Evolutionary conservation across 2,113 vertebrate genomes (phyloP).

Genomic region (Spilogale gracilis): DNA sequence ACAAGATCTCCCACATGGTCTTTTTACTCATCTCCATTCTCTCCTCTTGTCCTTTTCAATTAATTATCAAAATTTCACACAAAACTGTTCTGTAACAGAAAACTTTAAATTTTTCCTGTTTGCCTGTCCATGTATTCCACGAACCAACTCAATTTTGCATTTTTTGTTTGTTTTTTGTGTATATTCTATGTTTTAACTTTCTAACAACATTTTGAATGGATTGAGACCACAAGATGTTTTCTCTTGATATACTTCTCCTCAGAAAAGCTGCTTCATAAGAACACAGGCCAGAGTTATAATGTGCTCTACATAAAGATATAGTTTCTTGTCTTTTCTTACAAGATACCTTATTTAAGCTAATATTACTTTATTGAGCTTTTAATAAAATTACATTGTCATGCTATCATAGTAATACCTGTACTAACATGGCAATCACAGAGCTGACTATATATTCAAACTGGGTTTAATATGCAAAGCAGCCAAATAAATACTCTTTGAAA

Average conservation of each 20-base stretch:
- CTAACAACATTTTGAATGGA: background rate
- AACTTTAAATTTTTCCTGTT: background rate
- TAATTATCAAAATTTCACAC: background rate
- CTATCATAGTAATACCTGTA: background rate
- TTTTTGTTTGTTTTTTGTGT: slow-evolving; percentile 6
- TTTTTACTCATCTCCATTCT: background rate
- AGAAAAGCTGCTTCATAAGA: background rate
- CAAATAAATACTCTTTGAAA: background rate
- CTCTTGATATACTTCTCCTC: background rate
- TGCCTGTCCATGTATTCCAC: background rate
- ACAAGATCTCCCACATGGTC: background rate
- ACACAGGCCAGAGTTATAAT: background rate
- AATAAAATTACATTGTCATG: background rate
- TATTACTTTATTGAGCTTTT: background rate
- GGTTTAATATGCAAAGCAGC: background rate
- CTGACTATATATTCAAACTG: background rate
- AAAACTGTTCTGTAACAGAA: background rate
- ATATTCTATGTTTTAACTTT: background rate
- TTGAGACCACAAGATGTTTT: background rate
- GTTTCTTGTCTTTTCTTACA: background rate
- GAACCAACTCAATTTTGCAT: background rate
- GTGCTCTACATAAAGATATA: background rate
- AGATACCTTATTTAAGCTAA: background rate
- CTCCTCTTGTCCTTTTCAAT: background rate
- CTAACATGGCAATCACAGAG: background rate